Percentiles rank a stretch among this genome's conserved stretches.
Evolutionary conservation across 2,888 invertebrate species (phyloP).

Genomic region (Drosophila anomalipes): DNA sequence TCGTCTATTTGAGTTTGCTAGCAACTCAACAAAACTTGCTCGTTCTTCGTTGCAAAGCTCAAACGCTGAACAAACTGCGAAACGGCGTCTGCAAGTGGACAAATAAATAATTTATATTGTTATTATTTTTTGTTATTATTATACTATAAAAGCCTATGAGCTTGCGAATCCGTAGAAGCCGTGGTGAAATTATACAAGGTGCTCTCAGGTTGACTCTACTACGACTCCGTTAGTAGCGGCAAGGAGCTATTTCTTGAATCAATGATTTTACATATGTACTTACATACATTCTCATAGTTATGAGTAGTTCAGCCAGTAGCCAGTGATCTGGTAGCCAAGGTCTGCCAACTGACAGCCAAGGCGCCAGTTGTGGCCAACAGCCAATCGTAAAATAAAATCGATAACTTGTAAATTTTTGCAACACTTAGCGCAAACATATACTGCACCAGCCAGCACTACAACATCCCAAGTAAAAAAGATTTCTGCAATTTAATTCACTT

Average conservation of each 20-base stretch:
- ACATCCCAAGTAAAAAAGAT: not conserved
- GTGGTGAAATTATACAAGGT: not conserved
- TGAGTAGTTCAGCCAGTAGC: not conserved
- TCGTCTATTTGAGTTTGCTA: constrained; percentile 40
- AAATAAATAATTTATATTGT: constrained; percentile 65
- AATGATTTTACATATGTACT: not conserved
- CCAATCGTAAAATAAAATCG: not conserved
- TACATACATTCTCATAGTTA: not conserved
- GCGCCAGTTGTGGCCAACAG: not conserved
- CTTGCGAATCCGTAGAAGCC: not conserved
- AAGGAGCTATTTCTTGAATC: not conserved
- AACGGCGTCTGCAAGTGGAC: constrained; percentile 60
- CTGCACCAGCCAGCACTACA: not conserved
- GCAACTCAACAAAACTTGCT: constrained; percentile 46
- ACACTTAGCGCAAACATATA: not conserved
- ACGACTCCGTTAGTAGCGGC: not conserved
- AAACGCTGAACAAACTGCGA: constrained; percentile 37
- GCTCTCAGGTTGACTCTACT: not conserved
- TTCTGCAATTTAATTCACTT: not conserved
- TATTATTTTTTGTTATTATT: not conserved
- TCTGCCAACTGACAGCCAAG: not conserved
- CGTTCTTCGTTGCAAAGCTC: constrained; percentile 26
- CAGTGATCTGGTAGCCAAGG: not conserved
- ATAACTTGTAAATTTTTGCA: not conserved
- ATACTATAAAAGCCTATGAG: not conserved